Evolutionary conservation across 2,888 invertebrate genomes (phyloP).

Genomic region (Osmoderma eremita): DNA sequence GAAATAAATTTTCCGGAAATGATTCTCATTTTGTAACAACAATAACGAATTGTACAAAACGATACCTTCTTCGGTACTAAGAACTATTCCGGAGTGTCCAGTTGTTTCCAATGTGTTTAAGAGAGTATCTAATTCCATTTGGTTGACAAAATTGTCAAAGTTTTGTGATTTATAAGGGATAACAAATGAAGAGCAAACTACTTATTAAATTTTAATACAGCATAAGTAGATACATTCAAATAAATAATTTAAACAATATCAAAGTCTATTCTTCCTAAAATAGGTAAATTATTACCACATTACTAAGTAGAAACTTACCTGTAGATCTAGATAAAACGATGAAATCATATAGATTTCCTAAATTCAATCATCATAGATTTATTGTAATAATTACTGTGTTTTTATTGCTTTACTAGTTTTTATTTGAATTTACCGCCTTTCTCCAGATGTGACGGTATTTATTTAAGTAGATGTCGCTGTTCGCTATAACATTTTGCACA

Average conservation of each 20-base stretch:
- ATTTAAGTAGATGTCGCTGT: conserved; percentile 39
- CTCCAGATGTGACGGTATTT: conserved; percentile 14
- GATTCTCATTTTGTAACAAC: conserved; percentile 84
- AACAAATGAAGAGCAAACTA: conserved; percentile 1
- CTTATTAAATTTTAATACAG: conserved; percentile 3
- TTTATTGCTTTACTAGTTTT: too few species aligned
- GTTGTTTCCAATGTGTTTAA: conserved; percentile 67
- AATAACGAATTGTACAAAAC: conserved; percentile 81
- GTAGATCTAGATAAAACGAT: too few species aligned
- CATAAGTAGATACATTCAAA: too few species aligned
- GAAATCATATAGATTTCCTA: too few species aligned
- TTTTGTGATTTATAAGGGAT: conserved; percentile 4
- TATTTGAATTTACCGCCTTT: conserved; percentile 47
- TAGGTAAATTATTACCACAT: too few species aligned
- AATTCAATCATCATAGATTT: neutral
- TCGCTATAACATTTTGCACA: conserved; percentile 33
- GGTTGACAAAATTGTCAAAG: conserved; percentile 8
- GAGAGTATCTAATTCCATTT: conserved; percentile 69
- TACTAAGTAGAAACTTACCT: too few species aligned
- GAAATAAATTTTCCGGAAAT: conserved; percentile 82
- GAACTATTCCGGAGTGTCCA: conserved; percentile 73
- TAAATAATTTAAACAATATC: too few species aligned
- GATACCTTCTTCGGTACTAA: conserved; percentile 78
- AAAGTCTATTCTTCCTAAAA: too few species aligned
- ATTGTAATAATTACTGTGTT: conserved; percentile 19